phyloP scores from a whole-genome alignment of 1,140 invertebrate species.

The Varroa destructor region DNA sequence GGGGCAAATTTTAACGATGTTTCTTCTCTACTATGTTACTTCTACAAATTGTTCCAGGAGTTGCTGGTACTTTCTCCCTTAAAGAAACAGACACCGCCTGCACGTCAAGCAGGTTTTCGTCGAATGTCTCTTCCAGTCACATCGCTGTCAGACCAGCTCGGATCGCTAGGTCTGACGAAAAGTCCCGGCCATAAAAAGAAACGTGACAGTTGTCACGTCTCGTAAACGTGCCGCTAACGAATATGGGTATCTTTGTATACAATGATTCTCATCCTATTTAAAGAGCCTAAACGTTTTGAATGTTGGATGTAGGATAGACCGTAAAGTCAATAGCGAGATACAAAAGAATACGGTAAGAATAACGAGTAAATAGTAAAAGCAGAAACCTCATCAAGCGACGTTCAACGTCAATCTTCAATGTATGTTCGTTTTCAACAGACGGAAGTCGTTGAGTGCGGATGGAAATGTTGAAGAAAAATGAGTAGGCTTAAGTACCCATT shows the following conservation, averaged over 20 bases:
- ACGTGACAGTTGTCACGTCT: conserved; percentile 25
- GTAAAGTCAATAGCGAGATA: background rate
- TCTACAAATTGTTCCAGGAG: conserved; percentile 1
- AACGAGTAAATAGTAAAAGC: background rate
- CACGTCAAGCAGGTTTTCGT: conserved; percentile 22
- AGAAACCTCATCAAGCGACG: no score
- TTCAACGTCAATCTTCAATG: no score
- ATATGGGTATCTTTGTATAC: background rate
- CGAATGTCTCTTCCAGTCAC: conserved; percentile 21
- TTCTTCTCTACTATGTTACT: no score
- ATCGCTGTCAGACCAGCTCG: conserved; percentile 24
- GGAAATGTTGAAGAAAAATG: no score
- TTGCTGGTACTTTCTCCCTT: conserved; percentile 3
- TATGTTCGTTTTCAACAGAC: no score
- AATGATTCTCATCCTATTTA: background rate
- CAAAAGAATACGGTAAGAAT: background rate
- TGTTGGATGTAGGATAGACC: background rate
- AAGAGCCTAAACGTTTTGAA: background rate
- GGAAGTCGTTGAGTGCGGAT: no score
- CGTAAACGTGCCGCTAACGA: background rate
- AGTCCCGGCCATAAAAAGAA: conserved; percentile 27
- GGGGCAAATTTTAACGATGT: no score
- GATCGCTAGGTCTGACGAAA: conserved; percentile 15
- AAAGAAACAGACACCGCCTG: conserved; percentile 20
- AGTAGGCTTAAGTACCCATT: no score